Evolutionary conservation across 2,797 vertebrate genomes (phyloP).

Genomic region (Trachurus trachurus): DNA sequence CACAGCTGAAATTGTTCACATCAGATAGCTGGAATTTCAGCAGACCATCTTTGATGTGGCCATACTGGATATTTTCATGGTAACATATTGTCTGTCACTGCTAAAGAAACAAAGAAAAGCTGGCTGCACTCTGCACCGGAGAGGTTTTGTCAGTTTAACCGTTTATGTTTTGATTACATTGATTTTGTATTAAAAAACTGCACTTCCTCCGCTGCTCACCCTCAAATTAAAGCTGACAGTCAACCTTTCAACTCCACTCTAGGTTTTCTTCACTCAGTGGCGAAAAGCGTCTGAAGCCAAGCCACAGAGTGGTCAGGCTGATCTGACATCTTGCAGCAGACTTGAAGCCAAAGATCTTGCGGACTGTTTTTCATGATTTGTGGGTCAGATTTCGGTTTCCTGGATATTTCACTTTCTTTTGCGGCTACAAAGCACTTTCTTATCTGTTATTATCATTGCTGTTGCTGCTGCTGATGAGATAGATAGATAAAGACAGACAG

Average conservation of each 20-base stretch:
- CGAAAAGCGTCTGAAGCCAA: neutral
- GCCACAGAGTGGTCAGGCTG: conserved; percentile 10
- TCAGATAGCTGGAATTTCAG: neutral
- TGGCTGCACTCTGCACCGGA: neutral
- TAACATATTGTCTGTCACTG: too few species aligned
- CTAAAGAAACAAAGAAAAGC: neutral
- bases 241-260: neutral
- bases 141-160: neutral
- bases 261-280: neutral
- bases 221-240: conserved; percentile 1
- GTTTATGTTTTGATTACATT: too few species aligned
- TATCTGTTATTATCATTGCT: too few species aligned
- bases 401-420: too few species aligned
- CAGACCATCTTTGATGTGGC: too few species aligned
- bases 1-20: neutral
- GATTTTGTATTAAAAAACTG: neutral
- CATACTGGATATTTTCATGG: too few species aligned
- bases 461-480: too few species aligned
- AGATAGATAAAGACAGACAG: too few species aligned
- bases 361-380: neutral
- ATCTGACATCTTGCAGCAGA: conserved; percentile 4
- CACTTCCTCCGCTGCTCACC: neutral
- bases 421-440: neutral
- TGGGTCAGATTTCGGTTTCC: neutral
- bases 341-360: neutral